These are phyloP conservation scores for Pseudococcus longispinus DNA, from an alignment of 2,888 invertebrate species.

Conservation along the genomic window DNA sequence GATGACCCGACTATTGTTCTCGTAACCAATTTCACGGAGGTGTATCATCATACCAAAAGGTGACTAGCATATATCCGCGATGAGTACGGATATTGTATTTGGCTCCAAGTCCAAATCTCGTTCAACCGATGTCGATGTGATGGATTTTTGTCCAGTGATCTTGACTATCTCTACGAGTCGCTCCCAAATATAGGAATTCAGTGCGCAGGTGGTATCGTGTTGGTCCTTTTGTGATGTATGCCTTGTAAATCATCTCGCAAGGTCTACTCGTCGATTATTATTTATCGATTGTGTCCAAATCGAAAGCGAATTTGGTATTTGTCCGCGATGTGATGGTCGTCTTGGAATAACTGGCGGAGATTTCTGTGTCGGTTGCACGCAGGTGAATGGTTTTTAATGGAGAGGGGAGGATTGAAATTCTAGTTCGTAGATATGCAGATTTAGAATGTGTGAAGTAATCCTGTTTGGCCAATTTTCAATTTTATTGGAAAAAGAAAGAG, in stretches of 20 bases:
- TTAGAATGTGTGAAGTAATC: too few species aligned
- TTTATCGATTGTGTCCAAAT: background rate
- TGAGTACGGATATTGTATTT: background rate
- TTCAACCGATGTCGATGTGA: background rate
- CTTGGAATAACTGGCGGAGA: background rate
- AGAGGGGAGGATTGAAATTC: too few species aligned
- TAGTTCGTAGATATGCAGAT: too few species aligned
- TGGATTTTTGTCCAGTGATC: background rate
- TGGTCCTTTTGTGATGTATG: background rate
- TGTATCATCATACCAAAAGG: background rate
- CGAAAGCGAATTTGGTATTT: background rate
- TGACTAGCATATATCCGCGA: background rate
- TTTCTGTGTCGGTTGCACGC: too few species aligned
- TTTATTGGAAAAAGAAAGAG: too few species aligned
- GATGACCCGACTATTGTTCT: slow-evolving; percentile 13
- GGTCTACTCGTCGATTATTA: background rate
- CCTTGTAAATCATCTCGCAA: background rate
- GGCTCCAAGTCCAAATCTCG: background rate
- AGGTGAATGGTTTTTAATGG: too few species aligned
- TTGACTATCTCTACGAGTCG: background rate
- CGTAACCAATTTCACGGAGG: background rate
- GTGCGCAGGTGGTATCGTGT: background rate
- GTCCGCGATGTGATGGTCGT: background rate
- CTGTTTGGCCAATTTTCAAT: too few species aligned
- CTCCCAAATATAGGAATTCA: background rate